Conservation (phyloP, 2,888 invertebrate species). For the Ceraclea dissimilis region DNA sequence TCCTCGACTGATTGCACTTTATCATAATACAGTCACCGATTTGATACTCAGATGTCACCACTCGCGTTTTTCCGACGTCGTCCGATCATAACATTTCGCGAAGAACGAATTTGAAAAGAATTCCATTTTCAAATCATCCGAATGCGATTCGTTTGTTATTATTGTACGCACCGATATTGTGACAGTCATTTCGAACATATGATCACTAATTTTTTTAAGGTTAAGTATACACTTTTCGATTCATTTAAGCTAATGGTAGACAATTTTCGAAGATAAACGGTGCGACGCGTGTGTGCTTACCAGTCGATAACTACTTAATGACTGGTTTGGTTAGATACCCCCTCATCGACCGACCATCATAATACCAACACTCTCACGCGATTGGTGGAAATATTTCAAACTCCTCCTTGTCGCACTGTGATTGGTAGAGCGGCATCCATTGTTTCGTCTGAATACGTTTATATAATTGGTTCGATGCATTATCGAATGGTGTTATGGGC, state of each 20-base stretch:
- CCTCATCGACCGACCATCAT: constrained; percentile 28
- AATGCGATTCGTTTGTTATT: not conserved
- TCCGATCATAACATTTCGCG: not conserved
- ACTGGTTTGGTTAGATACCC: constrained; percentile 26
- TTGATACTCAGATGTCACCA: not conserved
- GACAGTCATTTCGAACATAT: constrained; percentile 9
- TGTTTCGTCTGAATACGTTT: constrained; percentile 3
- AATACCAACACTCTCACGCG: constrained; percentile 3
- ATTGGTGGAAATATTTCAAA: constrained; percentile 5
- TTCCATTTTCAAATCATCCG: constrained; percentile 1
- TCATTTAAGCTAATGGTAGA: constrained; percentile 12
- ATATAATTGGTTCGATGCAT: not conserved
- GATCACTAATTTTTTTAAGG: constrained; percentile 10
- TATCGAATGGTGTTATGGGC: constrained; percentile 12
- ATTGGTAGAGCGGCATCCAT: constrained; percentile 13
- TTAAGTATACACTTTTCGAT: constrained; percentile 18
- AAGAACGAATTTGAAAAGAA: not conserved
- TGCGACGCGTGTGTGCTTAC: constrained; percentile 9
- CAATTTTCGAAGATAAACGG: constrained; percentile 29
- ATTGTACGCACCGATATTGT: not conserved
- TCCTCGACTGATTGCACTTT: not conserved
- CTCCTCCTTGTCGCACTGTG: not conserved
- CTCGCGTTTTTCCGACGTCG: constrained; percentile 6
- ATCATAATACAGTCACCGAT: not conserved
- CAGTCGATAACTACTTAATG: constrained; percentile 29